Conservation (phyloP, 1,140 invertebrate species). For the Scaptomyza hsui region DNA sequence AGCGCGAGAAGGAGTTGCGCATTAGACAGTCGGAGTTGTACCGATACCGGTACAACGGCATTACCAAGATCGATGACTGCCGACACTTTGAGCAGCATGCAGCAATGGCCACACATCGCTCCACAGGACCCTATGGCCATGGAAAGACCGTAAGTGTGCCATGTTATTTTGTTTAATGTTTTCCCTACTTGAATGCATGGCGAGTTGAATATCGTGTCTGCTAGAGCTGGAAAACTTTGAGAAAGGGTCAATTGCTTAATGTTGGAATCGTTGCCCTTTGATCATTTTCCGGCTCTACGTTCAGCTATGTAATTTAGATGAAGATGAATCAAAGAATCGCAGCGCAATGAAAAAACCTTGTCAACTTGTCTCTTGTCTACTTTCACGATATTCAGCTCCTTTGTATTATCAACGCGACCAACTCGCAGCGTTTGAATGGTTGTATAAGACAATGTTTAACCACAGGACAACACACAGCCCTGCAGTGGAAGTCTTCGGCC, state of each 20-base stretch:
- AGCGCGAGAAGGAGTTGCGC: slow-evolving; percentile 92
- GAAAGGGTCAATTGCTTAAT: not conserved
- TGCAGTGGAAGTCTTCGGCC: slow-evolving; percentile 82
- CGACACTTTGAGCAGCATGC: slow-evolving; percentile 92
- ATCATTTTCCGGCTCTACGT: slow-evolving; percentile 41
- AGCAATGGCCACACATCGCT: slow-evolving; percentile 83
- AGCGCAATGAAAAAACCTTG: slow-evolving; percentile 39
- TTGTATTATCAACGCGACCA: slow-evolving; percentile 84
- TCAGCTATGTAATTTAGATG: slow-evolving; percentile 27
- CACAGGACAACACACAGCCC: slow-evolving; percentile 81
- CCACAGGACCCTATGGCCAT: slow-evolving; percentile 80
- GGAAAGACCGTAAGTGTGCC: slow-evolving; percentile 82
- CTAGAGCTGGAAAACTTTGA: slow-evolving; percentile 34
- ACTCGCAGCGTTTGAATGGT: slow-evolving; percentile 83
- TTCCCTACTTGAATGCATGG: slow-evolving; percentile 64
- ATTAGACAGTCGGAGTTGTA: slow-evolving; percentile 92
- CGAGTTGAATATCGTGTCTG: slow-evolving; percentile 81
- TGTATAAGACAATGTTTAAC: slow-evolving; percentile 84
- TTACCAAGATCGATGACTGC: slow-evolving; percentile 92
- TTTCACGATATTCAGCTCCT: slow-evolving; percentile 83
- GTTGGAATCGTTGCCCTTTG: not conserved
- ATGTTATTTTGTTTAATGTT: slow-evolving; percentile 25
- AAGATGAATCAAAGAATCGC: slow-evolving; percentile 16
- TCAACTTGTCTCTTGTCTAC: slow-evolving; percentile 70
- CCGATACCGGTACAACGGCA: slow-evolving; percentile 91